Evolutionary conservation across 2,113 vertebrate species (phyloP), one percentile per base, ranked within the genome.

Genomic region (Rhinopomastus cyanomelas): DNA sequence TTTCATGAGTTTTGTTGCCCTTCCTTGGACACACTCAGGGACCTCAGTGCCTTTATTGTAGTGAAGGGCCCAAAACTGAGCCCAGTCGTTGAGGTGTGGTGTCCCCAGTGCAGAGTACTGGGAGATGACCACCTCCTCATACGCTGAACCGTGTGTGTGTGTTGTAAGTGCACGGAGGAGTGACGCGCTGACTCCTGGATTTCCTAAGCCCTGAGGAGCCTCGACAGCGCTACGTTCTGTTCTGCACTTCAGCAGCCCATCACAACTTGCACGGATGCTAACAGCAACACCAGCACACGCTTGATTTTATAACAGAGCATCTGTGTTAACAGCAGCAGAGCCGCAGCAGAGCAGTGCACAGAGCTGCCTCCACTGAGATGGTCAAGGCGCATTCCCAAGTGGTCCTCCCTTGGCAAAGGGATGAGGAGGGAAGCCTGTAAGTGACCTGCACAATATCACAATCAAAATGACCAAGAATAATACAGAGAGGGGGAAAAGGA

Each of bases 1-100:
- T 15, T 42, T 42, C 39, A 42, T 42, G 39, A 42, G 39, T 42
- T n/a, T 19, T 14, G 0, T 2, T 78, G 46, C 17, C 7, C 51
- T 48, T 48, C 84, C 42, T 23, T n/a, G 42, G 32, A 67, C 6
- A 3, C 1, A 2, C 44, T 75, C 30, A 19, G 69, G 26, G 22
- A 6, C 8, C 67, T 60, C 25, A 22, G 8, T 1, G 7, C 21
- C 34, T 16, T 30, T 18, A 11, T 30, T 36, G 22, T 7, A 0
- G 0, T 3, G 29, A 88, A 7, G 13, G 25, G 7, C 19, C 0
- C 0, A 79, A 79, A 82, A 32, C 9, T 0, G 1, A 65, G 74
- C 25, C 6, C 39, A 21, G 34, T 5, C 27, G 32, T 81, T 4
- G 3, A 78, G 16, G n/a, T 27, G 48, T 1, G 2, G 59, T 8